These are phyloP conservation scores for Plutomurus gul DNA, from an alignment of 1,140 invertebrate species.

Conservation along the genomic window DNA sequence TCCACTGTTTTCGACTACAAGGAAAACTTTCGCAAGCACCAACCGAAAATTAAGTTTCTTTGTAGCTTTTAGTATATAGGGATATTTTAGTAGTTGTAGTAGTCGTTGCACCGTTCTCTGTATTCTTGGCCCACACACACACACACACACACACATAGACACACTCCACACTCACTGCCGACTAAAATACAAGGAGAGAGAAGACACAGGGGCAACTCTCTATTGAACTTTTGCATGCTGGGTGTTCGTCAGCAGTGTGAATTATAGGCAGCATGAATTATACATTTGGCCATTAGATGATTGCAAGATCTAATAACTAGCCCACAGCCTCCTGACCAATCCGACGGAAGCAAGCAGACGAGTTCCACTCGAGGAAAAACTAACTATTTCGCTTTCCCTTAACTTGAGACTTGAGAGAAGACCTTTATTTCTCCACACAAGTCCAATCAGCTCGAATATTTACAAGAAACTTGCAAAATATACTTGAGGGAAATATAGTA, in stretches of 20 bases:
- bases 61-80: slow-evolving; percentile 26
- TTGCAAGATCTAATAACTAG: slow-evolving; percentile 51
- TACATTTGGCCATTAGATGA: slow-evolving; percentile 52
- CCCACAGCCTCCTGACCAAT: slow-evolving; percentile 30
- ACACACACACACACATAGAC: no score
- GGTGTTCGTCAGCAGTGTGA: slow-evolving; percentile 49
- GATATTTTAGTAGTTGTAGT: no score
- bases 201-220: slow-evolving; percentile 22
- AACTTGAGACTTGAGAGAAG: not conserved
- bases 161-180: no score
- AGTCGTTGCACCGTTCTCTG: not conserved
- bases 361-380: not conserved
- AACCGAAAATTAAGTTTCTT: slow-evolving; percentile 44
- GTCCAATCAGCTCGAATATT: not conserved
- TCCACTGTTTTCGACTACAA: not conserved
- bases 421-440: no score
- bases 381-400: slow-evolving; percentile 10
- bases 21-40: slow-evolving; percentile 38
- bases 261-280: slow-evolving; percentile 53
- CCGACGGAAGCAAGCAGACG: not conserved
- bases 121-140: no score
- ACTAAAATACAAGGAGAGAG: no score
- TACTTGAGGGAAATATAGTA: slow-evolving; percentile 27
- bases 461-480: slow-evolving; percentile 18
- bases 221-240: slow-evolving; percentile 51